Evolutionary conservation across 2,113 vertebrate genomes (phyloP).

Genomic region (Menidia beryllina): DNA sequence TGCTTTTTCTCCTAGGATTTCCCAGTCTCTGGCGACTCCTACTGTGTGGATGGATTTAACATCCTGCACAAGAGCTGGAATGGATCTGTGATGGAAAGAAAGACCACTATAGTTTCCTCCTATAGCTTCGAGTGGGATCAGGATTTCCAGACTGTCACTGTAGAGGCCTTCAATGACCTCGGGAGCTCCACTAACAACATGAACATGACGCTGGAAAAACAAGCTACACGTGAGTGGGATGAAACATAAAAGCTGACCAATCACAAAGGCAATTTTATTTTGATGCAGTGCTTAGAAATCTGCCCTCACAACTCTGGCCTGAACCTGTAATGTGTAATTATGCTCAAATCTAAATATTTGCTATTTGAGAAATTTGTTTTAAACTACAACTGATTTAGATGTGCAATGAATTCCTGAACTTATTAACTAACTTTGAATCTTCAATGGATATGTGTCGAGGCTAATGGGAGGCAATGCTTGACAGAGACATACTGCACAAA

Average conservation of each 20-base stretch:
- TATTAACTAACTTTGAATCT: too few species aligned
- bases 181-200: slow-evolving; percentile 87
- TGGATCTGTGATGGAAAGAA: slow-evolving; percentile 70
- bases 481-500: too few species aligned
- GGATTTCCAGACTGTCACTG: slow-evolving; percentile 81
- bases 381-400: too few species aligned
- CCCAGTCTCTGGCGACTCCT: slow-evolving; percentile 71
- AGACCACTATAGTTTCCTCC: slow-evolving; percentile 72
- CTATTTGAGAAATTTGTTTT: too few species aligned
- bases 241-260: background rate
- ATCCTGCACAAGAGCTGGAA: slow-evolving; percentile 76
- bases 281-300: background rate
- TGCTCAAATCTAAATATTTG: too few species aligned
- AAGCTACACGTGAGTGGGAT: slow-evolving; percentile 78
- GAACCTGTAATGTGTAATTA: background rate
- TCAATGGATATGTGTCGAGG: too few species aligned
- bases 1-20: slow-evolving; percentile 78
- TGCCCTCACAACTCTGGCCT: background rate
- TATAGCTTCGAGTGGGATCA: slow-evolving; percentile 86
- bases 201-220: slow-evolving; percentile 87
- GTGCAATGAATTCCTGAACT: too few species aligned
- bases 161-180: slow-evolving; percentile 88
- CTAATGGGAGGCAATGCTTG: too few species aligned
- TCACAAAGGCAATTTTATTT: background rate
- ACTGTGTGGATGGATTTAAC: slow-evolving; percentile 85